These are phyloP conservation scores for Brachyrhaphis roseni DNA, from an alignment of 2,797 vertebrate species.

Conservation along the genomic window DNA sequence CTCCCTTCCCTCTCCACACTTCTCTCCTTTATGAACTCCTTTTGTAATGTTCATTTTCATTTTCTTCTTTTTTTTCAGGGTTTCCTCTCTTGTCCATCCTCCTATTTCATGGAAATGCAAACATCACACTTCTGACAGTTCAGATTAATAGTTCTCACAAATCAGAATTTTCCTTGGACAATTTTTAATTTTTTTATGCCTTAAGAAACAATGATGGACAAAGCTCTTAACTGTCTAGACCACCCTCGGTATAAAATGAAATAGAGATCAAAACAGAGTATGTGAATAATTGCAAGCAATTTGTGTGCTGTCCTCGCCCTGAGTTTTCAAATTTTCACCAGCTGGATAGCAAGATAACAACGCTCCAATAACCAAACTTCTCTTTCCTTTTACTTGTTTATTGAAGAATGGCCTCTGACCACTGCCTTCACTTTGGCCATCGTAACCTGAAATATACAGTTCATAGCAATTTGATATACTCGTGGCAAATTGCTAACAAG, in stretches of 20 bases:
- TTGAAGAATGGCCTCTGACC: too few species aligned
- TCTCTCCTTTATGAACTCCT: background rate
- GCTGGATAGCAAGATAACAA: too few species aligned
- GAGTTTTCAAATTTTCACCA: too few species aligned
- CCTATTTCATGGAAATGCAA: background rate
- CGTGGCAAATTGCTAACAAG: too few species aligned
- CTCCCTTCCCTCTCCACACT: background rate
- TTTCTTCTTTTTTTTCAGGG: background rate
- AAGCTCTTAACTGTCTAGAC: background rate
- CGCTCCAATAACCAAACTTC: too few species aligned
- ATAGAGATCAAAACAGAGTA: background rate
- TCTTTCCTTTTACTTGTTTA: too few species aligned
- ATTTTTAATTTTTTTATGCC: background rate
- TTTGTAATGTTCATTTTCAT: background rate
- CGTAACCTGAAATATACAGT: too few species aligned
- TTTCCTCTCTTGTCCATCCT: background rate
- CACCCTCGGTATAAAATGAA: background rate
- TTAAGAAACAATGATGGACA: background rate
- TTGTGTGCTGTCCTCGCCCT: background rate
- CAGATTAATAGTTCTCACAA: background rate
- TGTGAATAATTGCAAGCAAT: background rate
- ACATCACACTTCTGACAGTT: background rate
- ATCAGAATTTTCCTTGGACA: background rate
- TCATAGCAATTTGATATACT: too few species aligned
- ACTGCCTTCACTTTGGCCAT: too few species aligned